Conservation (phyloP, 2,113 vertebrate genomes). For the Nothobranchius kuhntae region DNA sequence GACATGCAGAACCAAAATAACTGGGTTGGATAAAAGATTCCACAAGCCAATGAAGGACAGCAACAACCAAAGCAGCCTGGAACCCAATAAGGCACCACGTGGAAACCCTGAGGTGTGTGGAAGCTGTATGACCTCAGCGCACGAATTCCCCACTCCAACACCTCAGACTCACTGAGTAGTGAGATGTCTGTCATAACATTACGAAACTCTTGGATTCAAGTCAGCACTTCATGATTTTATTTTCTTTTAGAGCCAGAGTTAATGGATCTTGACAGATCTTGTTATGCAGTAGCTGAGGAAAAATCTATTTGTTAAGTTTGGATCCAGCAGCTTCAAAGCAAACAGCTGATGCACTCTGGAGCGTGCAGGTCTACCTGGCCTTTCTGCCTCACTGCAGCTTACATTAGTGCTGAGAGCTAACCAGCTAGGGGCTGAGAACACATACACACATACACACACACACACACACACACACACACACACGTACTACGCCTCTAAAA, state of each 20-base stretch:
- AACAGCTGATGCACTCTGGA: conserved; percentile 44
- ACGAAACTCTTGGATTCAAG: conserved; percentile 24
- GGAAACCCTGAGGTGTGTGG: conserved; percentile 49
- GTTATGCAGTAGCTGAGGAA: conserved; percentile 42
- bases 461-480: conserved; percentile 24
- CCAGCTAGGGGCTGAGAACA: conserved; percentile 36
- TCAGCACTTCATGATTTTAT: conserved; percentile 2
- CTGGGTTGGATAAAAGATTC: conserved; percentile 51
- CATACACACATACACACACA: conserved; percentile 11
- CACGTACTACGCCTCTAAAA: conserved; percentile 22
- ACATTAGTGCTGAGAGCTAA: conserved; percentile 44
- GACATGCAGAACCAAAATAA: conserved; percentile 55
- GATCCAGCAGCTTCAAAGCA: conserved; percentile 53
- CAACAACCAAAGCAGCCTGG: conserved; percentile 47
- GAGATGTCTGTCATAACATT: conserved; percentile 20
- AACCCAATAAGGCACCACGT: conserved; percentile 33
- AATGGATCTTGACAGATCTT: conserved; percentile 47
- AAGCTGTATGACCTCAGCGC: conserved; percentile 49
- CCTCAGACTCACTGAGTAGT: conserved; percentile 1
- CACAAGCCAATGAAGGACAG: conserved; percentile 34
- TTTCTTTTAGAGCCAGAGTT: conserved; percentile 6
- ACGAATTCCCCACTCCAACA: conserved; percentile 30
- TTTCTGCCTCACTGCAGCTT: conserved; percentile 53
- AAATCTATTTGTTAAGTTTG: conserved; percentile 54
- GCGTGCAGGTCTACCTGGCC: conserved; percentile 46